Evolutionary conservation across 2,888 invertebrate genomes (phyloP).

Genomic region (Ommatoiulus sabulosus): DNA sequence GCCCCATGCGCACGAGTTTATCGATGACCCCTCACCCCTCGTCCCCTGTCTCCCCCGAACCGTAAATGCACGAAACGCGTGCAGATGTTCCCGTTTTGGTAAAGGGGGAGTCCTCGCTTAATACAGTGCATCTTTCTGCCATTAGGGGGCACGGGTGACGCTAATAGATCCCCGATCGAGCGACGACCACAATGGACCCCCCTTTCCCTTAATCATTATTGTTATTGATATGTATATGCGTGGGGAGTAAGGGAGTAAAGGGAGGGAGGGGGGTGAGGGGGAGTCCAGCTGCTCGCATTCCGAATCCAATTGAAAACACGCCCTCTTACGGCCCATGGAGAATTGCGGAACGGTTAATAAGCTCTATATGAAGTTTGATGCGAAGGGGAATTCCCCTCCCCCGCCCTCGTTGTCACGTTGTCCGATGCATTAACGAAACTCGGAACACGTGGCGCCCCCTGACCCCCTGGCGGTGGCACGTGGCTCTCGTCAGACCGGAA

Average conservation of each 20-base stretch:
- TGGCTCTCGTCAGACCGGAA: background rate
- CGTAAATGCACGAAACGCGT: background rate
- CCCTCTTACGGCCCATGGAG: constrained; percentile 1
- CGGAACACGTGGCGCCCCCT: background rate
- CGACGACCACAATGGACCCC: background rate
- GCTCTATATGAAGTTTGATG: background rate
- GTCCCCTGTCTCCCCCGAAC: background rate
- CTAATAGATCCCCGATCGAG: constrained; percentile 5
- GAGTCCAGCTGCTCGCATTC: background rate
- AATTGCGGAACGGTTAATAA: background rate
- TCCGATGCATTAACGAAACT: background rate
- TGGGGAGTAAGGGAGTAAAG: background rate
- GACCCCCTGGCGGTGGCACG: no score
- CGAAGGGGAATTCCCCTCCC: background rate
- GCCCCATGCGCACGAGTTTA: background rate
- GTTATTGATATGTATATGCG: constrained; percentile 16
- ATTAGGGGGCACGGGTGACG: constrained; percentile 19
- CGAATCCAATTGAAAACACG: constrained; percentile 19
- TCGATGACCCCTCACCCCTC: background rate
- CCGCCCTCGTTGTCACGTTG: background rate
- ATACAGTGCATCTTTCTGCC: constrained; percentile 19
- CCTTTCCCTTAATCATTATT: background rate
- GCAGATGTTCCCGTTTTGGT: constrained; percentile 9
- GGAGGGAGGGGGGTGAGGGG: background rate
- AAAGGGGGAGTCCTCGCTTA: background rate